phyloP scores from a whole-genome alignment of 1,140 invertebrate species.

The Aplysia californica region DNA sequence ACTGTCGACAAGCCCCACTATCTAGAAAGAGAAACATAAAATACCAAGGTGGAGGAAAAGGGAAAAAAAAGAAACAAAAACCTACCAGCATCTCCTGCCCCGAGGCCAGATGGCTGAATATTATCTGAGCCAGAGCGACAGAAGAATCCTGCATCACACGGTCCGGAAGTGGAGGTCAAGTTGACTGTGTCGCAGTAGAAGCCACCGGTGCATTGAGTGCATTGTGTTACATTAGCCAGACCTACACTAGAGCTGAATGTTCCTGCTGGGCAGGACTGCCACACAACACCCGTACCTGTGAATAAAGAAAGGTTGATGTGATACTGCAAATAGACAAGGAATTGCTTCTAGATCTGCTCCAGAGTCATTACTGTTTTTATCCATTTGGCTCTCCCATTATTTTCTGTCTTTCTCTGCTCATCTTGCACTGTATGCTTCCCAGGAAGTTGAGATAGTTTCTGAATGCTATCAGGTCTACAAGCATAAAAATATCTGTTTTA shows the following conservation, averaged over 20 bases:
- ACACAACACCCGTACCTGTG: constrained; percentile 53
- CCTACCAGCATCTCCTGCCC: constrained; percentile 50
- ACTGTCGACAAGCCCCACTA: no score
- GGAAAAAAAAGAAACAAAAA: neutral
- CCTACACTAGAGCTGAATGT: constrained; percentile 54
- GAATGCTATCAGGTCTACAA: no score
- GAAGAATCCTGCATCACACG: constrained; percentile 59
- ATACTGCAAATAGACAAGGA: no score
- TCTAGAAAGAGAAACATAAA: no score
- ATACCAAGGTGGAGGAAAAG: no score
- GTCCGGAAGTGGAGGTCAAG: constrained; percentile 45
- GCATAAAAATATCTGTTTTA: no score
- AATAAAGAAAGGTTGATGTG: neutral
- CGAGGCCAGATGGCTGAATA: constrained; percentile 40
- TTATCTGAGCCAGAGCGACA: constrained; percentile 58
- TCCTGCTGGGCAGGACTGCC: constrained; percentile 57
- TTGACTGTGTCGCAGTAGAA: constrained; percentile 55
- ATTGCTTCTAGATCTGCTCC: no score
- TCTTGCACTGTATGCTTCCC: no score
- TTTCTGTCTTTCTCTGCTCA: no score
- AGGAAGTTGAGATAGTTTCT: no score
- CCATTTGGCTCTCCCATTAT: no score
- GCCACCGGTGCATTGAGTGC: constrained; percentile 58
- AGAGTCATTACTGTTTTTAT: no score
- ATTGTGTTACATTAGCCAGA: constrained; percentile 54